Conservation (phyloP, 2,888 invertebrate species). For the Alentia gelatinosa region DNA sequence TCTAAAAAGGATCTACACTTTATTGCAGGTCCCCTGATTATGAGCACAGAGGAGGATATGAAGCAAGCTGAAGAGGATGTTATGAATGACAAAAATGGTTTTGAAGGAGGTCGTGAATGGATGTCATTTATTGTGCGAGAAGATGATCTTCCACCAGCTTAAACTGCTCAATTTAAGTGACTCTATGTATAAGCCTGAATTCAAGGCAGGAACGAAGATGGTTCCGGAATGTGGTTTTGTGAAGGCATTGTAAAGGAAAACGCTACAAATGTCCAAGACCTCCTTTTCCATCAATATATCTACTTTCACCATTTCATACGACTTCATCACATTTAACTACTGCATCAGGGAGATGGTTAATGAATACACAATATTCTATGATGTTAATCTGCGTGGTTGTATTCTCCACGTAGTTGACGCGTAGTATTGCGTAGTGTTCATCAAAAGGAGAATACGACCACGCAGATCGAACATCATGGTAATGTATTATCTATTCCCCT, state of each 20-base stretch:
- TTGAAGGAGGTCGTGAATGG: constrained; percentile 43
- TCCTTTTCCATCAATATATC: not conserved
- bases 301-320: not conserved
- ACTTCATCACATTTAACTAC: too few species aligned
- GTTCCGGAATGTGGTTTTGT: not conserved
- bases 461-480: too few species aligned
- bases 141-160: not conserved
- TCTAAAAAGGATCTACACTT: too few species aligned
- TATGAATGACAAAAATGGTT: not conserved
- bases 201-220: not conserved
- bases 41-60: constrained; percentile 34
- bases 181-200: not conserved
- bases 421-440: too few species aligned
- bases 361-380: too few species aligned
- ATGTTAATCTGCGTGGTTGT: too few species aligned
- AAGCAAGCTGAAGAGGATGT: constrained; percentile 14
- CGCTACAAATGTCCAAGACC: not conserved
- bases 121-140: constrained; percentile 12
- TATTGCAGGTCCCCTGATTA: not conserved
- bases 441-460: too few species aligned
- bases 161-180: too few species aligned
- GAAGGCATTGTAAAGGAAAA: not conserved
- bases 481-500: too few species aligned
- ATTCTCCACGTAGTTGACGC: too few species aligned
- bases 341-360: too few species aligned